Conservation (phyloP, 2,113 vertebrate genomes). For the Saccopteryx leptura region DNA sequence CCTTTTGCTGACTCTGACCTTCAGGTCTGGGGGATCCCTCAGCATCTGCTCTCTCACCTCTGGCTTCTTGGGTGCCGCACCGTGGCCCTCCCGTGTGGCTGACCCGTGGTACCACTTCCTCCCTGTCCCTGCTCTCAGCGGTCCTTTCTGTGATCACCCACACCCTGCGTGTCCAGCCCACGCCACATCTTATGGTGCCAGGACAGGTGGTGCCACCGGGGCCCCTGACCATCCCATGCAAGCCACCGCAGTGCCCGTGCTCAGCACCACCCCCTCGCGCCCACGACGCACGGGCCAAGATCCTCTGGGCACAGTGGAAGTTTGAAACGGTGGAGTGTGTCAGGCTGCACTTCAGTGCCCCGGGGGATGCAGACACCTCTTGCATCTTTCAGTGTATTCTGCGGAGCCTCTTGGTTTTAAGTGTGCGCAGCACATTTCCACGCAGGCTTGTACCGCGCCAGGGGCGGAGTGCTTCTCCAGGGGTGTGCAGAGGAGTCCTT, state of each 20-base stretch:
- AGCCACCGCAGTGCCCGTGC: neutral
- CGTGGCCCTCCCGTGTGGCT: fast-evolving
- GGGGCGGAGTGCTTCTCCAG: neutral
- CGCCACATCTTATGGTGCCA: fast-evolving
- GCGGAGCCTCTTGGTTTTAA: neutral
- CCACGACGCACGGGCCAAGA: neutral
- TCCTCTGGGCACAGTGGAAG: neutral
- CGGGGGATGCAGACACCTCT: fast-evolving
- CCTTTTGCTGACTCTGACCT: neutral
- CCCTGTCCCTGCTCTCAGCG: fast-evolving
- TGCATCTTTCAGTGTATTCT: neutral
- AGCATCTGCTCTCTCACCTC: fast-evolving
- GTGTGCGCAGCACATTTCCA: fast-evolving
- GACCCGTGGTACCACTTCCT: fast-evolving
- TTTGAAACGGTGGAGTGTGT: fast-evolving
- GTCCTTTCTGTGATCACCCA: neutral
- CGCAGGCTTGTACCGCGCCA: fast-evolving
- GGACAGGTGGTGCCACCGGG: fast-evolving
- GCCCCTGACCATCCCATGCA: fast-evolving
- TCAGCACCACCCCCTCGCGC: too few species aligned
- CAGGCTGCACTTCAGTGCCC: neutral
- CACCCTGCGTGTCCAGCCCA: fast-evolving
- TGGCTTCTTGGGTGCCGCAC: neutral
- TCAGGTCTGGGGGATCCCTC: fast-evolving
- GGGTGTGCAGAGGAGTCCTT: neutral